Evolutionary conservation across 2,888 invertebrate genomes (phyloP).

Genomic region (Malacosoma neustria): DNA sequence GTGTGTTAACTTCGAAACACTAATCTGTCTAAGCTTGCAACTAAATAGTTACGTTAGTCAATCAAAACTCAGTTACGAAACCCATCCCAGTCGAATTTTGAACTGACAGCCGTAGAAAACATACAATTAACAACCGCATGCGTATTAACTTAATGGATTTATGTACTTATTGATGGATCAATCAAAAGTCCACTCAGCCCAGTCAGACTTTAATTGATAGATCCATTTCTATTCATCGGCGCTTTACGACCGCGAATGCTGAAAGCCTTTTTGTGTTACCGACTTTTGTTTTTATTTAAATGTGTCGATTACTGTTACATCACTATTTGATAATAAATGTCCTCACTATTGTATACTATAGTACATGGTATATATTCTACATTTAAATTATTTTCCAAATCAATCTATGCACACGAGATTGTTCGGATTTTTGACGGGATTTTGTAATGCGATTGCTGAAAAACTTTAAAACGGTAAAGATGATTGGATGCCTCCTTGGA

Average conservation of each 20-base stretch:
- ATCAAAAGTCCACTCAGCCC: slow-evolving; percentile 51
- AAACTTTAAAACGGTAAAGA: too few species aligned
- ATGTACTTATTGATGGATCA: slow-evolving; percentile 71
- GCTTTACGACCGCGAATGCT: slow-evolving; percentile 16
- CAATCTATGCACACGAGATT: too few species aligned
- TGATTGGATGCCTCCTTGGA: too few species aligned
- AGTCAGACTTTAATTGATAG: slow-evolving; percentile 50
- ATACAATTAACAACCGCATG: slow-evolving; percentile 57
- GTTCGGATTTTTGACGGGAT: too few species aligned
- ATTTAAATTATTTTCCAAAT: too few species aligned
- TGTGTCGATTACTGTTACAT: background rate
- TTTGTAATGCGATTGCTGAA: too few species aligned
- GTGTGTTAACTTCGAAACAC: too few species aligned
- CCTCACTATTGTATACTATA: too few species aligned
- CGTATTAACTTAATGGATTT: slow-evolving; percentile 67
- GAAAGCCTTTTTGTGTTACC: slow-evolving; percentile 27
- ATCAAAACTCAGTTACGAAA: slow-evolving; percentile 5
- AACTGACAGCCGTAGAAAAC: slow-evolving; percentile 54
- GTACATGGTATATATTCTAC: too few species aligned
- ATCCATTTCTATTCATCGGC: slow-evolving; percentile 37
- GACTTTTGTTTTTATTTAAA: slow-evolving; percentile 18
- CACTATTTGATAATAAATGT: too few species aligned
- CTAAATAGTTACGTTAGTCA: too few species aligned
- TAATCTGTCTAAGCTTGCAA: too few species aligned
- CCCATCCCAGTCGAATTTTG: slow-evolving; percentile 2